Evolutionary conservation across 2,797 vertebrate genomes (phyloP), one percentile per base, ranked within the genome.

Genomic region (Eptatretus atami): DNA sequence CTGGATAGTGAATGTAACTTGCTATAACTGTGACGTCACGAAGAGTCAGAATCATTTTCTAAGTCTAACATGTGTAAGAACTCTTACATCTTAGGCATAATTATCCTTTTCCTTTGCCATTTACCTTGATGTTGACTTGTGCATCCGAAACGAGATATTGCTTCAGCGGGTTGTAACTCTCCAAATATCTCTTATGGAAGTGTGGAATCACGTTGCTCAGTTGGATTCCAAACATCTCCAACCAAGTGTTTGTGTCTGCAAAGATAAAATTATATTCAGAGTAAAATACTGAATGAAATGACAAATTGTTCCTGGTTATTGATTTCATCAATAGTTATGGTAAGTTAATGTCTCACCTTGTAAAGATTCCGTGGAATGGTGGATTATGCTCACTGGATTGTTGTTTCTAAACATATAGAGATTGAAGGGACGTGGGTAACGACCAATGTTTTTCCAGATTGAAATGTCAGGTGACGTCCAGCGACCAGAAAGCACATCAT

Each of bases 221-320:
- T 73, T 99, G 90, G 75, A 99, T 96, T 64, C 92, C 92, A 4
- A 99, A 99, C n/a, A 86, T 95, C 70, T 94, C 84, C 63, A 99
- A 80, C 92, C 92, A 99, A 75, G 82, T 95, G 78, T 96, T 99
- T 69, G 96, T 82, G 80, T 99, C 92, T 99, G 73, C 64, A 73
- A 53, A 64, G 65, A 60, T 71, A 19, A 70, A 73, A 66, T 6
- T 11, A 52, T 63, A 71, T 67, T 44, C 6, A 44, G 31, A 44
- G 31, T 44, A 8, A 44, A 44, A 44, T 44, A 44, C 31, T 44
- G 31, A 44, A 44, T 44, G 31, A 44, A 44, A 44, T 44, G 31
- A 4, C 31, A 44, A 44, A 44, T 44, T 44, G 31, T 44, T 44
- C 31, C 31, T 44, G 31, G 31, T 44, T 44, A 44, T 44, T 44